phyloP scores from a whole-genome alignment of 2,113 vertebrate genomes.

The Leucopsar rothschildi region DNA sequence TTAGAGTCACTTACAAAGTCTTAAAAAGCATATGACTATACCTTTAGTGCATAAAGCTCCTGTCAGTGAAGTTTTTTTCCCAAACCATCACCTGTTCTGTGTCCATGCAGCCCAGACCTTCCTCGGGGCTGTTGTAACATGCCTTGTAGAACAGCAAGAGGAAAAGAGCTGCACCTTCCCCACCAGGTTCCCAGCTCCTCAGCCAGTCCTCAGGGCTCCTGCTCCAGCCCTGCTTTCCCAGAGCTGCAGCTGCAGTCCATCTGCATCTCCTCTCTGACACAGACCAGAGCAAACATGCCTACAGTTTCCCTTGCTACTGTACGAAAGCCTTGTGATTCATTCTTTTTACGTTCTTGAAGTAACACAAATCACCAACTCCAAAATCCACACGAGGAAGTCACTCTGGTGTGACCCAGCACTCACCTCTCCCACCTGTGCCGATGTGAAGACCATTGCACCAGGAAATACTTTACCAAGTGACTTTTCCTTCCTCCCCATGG shows the following conservation, averaged over 20 bases:
- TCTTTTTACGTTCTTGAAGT: neutral
- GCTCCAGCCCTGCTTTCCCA: neutral
- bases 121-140: neutral
- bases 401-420: neutral
- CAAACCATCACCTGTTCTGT: neutral
- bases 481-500: neutral
- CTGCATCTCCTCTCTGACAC: neutral
- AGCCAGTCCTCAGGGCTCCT: neutral
- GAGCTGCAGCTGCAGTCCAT: neutral
- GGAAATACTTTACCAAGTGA: neutral
- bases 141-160: rapidly evolving
- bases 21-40: neutral
- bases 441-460: neutral
- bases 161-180: neutral
- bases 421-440: neutral
- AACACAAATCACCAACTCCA: neutral
- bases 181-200: neutral
- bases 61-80: neutral
- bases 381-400: neutral
- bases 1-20: neutral
- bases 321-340: neutral
- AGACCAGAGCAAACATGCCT: neutral
- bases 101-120: neutral
- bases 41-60: neutral
- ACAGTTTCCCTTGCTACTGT: neutral